A percentile compares a stretch with the other conserved stretches of the same genome.
Conservation (phyloP, 2,797 vertebrate species). For the Hyperoplus lanceolatus region DNA sequence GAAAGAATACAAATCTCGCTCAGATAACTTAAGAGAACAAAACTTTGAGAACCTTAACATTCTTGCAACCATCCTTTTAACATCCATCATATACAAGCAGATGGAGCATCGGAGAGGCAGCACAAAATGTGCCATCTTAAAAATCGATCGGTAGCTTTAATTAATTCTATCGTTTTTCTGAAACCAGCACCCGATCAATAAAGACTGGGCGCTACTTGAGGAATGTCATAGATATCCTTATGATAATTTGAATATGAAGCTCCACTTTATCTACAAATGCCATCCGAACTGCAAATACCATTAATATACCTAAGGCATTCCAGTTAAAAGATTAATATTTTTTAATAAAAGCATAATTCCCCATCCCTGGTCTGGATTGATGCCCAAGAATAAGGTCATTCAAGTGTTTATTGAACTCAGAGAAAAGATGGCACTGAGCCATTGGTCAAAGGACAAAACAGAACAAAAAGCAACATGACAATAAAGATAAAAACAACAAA, state of each 20-base stretch:
- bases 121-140: slow-evolving; percentile 75
- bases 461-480: slow-evolving; percentile 69
- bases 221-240: slow-evolving; percentile 77
- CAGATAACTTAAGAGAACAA: slow-evolving; percentile 46
- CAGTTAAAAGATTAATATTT: slow-evolving; percentile 82
- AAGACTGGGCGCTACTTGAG: slow-evolving; percentile 62
- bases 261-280: slow-evolving; percentile 80
- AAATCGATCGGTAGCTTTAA: slow-evolving; percentile 78
- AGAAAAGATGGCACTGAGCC: slow-evolving; percentile 65
- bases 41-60: slow-evolving; percentile 57
- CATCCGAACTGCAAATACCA: slow-evolving; percentile 66
- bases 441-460: slow-evolving; percentile 71
- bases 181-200: slow-evolving; percentile 76
- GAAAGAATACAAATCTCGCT: slow-evolving; percentile 25
- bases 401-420: slow-evolving; percentile 78
- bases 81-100: slow-evolving; percentile 76
- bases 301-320: slow-evolving; percentile 78
- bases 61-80: slow-evolving; percentile 64
- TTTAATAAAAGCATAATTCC: slow-evolving; percentile 82
- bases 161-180: slow-evolving; percentile 79
- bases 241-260: slow-evolving; percentile 83
- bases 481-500: slow-evolving; percentile 63
- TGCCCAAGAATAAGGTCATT: slow-evolving; percentile 77
- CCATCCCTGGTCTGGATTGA: slow-evolving; percentile 69
- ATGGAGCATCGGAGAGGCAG: slow-evolving; percentile 65